Percentiles rank a stretch among this genome's conserved stretches.
These are phyloP conservation scores for Mustelus asterias DNA, from an alignment of 2,113 vertebrate species.

Conservation along the genomic window DNA sequence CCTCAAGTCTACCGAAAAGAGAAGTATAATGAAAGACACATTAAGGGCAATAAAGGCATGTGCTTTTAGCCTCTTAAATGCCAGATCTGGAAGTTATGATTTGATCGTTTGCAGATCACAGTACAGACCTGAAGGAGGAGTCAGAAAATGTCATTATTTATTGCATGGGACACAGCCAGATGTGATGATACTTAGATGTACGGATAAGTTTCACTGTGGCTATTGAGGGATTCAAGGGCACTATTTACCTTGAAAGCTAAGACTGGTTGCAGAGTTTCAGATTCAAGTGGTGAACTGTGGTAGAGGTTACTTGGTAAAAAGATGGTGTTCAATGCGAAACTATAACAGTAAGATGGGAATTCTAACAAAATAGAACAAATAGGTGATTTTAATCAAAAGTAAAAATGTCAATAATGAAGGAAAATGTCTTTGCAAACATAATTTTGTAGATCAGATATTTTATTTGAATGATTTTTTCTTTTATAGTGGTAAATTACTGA, in stretches of 20 bases:
- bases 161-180: background rate
- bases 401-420: background rate
- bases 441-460: background rate
- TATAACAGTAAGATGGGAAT: background rate
- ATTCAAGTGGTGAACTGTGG: background rate
- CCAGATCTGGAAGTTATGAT: background rate
- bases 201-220: background rate
- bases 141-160: background rate
- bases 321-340: no score
- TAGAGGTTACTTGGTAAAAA: background rate
- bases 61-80: background rate
- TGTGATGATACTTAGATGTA: background rate
- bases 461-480: background rate
- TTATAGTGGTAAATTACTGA: background rate
- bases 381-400: background rate
- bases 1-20: background rate
- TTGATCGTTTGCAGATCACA: background rate
- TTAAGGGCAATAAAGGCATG: background rate
- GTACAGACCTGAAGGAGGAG: background rate
- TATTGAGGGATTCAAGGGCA: background rate
- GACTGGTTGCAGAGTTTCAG: background rate
- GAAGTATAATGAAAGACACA: background rate
- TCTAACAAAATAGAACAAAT: background rate
- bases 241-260: background rate
- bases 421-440: background rate